Evolutionary conservation across 2,888 invertebrate genomes (phyloP).

Genomic region (Rugalucina vietnamica): DNA sequence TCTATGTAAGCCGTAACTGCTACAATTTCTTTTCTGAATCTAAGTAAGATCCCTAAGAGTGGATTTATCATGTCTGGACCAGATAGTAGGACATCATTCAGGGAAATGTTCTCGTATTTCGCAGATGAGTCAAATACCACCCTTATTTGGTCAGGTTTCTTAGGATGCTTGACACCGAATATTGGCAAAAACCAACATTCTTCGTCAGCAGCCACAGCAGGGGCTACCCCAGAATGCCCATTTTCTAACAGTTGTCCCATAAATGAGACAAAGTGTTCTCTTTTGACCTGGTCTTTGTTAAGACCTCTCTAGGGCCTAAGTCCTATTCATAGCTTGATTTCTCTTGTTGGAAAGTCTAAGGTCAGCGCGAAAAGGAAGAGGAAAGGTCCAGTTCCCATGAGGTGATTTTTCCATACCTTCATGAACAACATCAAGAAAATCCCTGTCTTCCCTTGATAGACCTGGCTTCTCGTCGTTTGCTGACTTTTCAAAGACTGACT

Average conservation of each 20-base stretch:
- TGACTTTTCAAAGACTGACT: background rate
- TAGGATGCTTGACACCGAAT: constrained; percentile 56
- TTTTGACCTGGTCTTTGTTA: constrained; percentile 31
- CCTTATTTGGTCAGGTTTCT: constrained; percentile 40
- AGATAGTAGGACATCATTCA: constrained; percentile 34
- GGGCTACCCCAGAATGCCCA: constrained; percentile 54
- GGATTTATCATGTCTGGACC: constrained; percentile 51
- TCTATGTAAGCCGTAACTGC: constrained; percentile 33
- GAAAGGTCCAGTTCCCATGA: constrained; percentile 30
- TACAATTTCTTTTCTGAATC: constrained; percentile 40
- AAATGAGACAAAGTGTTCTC: constrained; percentile 42
- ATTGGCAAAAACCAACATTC: constrained; percentile 62
- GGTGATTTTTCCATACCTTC: constrained; percentile 1
- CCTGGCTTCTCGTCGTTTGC: background rate
- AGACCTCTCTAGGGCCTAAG: constrained; percentile 28
- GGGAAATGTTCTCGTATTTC: constrained; percentile 26
- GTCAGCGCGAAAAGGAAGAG: constrained; percentile 40
- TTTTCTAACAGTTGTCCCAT: constrained; percentile 40
- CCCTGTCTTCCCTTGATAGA: background rate
- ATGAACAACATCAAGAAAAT: background rate
- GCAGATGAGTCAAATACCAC: constrained; percentile 47
- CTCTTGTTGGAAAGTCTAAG: constrained; percentile 45
- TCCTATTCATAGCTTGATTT: constrained; percentile 24
- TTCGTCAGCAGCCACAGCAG: constrained; percentile 23
- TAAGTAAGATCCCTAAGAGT: constrained; percentile 37